A percentile compares a stretch with the other conserved stretches of the same genome.
These are phyloP conservation scores for Sarcophilus harrisii DNA, from an alignment of 2,797 vertebrate genomes.

Conservation along the genomic window DNA sequence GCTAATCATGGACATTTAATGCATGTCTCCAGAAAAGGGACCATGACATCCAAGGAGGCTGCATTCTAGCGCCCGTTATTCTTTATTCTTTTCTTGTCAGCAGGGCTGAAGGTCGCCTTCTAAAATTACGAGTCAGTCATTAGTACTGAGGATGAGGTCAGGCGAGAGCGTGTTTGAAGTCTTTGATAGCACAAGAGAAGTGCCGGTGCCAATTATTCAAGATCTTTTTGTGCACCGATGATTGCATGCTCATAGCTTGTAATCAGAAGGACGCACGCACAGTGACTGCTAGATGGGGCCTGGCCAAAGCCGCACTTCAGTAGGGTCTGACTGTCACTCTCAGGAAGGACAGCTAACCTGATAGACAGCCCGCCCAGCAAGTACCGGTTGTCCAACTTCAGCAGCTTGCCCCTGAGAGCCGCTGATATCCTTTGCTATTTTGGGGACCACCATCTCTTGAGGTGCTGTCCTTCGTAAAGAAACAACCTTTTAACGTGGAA, in stretches of 20 bases:
- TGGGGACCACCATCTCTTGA: background rate
- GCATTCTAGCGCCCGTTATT: background rate
- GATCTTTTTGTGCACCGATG: constrained; percentile 51
- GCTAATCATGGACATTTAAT: background rate
- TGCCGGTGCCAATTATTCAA: constrained; percentile 59
- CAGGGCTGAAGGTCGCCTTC: constrained; percentile 68
- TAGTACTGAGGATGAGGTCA: constrained; percentile 70
- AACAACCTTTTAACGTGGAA: background rate
- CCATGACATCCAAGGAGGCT: background rate
- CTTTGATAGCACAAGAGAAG: constrained; percentile 65
- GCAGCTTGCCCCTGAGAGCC: background rate
- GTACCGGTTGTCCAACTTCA: background rate
- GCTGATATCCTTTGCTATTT: background rate
- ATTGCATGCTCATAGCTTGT: constrained; percentile 65
- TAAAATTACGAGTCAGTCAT: constrained; percentile 72
- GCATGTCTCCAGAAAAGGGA: background rate
- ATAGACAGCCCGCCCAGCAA: background rate
- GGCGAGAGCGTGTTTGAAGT: constrained; percentile 53
- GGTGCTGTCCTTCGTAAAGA: background rate
- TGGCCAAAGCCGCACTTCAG: background rate
- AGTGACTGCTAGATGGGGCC: background rate
- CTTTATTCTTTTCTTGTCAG: constrained; percentile 72
- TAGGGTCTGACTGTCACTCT: constrained; percentile 9
- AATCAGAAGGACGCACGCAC: constrained; percentile 46
- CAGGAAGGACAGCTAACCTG: background rate